Evolutionary conservation across 2,113 vertebrate genomes (phyloP).

Genomic region (Collichthys lucidus): DNA sequence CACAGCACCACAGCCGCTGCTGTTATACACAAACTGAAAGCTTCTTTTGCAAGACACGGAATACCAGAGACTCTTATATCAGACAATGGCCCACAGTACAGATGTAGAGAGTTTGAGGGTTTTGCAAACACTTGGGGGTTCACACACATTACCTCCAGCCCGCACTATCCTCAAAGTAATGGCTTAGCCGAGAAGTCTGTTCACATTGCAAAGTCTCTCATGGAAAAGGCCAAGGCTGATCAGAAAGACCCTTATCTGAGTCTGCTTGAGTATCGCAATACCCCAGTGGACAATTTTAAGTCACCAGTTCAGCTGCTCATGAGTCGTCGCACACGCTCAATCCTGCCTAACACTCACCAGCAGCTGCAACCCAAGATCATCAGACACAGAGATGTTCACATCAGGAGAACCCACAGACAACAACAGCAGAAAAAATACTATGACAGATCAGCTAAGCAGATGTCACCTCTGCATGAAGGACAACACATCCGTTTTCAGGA

Average conservation of each 20-base stretch:
- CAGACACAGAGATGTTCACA: too few relatives aligned
- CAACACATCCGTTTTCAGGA: too few relatives aligned
- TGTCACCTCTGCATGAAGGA: too few relatives aligned
- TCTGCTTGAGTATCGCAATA: slow-evolving; percentile 35
- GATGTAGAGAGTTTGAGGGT: slow-evolving; percentile 1
- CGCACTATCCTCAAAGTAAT: slow-evolving; percentile 28
- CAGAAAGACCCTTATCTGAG: slow-evolving; percentile 9
- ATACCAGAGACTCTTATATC: not conserved
- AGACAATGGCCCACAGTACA: slow-evolving; percentile 4
- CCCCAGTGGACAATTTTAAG: slow-evolving; percentile 22
- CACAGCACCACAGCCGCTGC: not conserved
- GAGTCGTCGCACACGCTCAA: slow-evolving; percentile 5
- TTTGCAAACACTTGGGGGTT: slow-evolving; percentile 46
- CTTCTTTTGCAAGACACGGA: not conserved
- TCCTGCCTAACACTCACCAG: not conserved
- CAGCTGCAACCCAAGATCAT: not conserved
- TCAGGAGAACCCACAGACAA: too few relatives aligned
- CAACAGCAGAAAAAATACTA: too few relatives aligned
- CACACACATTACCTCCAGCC: slow-evolving; percentile 31
- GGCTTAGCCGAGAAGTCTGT: slow-evolving; percentile 20
- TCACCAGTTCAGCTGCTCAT: slow-evolving; percentile 40
- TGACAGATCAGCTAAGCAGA: too few relatives aligned
- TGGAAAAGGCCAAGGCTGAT: slow-evolving; percentile 40
- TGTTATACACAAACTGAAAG: slow-evolving; percentile 24
- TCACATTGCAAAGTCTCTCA: not conserved